These are phyloP conservation scores for Agrotis exclamationis DNA, from an alignment of 2,888 invertebrate genomes.

Conservation along the genomic window DNA sequence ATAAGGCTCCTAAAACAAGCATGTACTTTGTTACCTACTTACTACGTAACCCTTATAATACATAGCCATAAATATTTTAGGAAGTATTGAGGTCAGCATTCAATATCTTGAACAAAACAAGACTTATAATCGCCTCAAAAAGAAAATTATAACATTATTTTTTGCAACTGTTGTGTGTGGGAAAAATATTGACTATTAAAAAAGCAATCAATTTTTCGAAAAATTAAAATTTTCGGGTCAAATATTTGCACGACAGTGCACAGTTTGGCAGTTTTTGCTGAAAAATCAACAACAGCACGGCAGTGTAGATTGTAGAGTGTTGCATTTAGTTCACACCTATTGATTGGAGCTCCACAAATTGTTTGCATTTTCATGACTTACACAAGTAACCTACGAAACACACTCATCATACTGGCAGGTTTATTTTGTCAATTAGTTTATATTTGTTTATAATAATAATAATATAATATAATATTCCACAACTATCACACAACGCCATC, in stretches of 20 bases:
- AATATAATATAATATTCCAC: too few species aligned
- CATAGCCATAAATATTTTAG: background rate
- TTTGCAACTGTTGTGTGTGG: too few species aligned
- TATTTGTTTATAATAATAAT: too few species aligned
- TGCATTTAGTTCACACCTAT: conserved; percentile 1
- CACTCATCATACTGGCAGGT: too few species aligned
- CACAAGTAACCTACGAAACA: background rate
- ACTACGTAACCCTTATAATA: background rate
- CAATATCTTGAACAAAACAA: background rate
- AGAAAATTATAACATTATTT: too few species aligned
- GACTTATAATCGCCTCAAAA: background rate
- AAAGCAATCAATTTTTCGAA: conserved; percentile 10
- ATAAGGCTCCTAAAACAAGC: background rate
- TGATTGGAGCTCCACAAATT: background rate
- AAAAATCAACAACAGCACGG: conserved; percentile 22
- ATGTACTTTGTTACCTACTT: background rate
- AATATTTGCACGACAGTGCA: conserved; percentile 26
- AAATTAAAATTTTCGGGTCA: background rate
- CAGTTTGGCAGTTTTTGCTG: conserved; percentile 3
- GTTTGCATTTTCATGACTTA: background rate
- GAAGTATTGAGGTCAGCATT: background rate
- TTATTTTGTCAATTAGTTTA: background rate
- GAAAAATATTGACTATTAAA: background rate
- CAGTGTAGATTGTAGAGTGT: background rate
- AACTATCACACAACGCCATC: too few species aligned